Base-by-base conservation (phyloP, 2,797 vertebrate genomes). In the Heliangelus exortis region DNA sequence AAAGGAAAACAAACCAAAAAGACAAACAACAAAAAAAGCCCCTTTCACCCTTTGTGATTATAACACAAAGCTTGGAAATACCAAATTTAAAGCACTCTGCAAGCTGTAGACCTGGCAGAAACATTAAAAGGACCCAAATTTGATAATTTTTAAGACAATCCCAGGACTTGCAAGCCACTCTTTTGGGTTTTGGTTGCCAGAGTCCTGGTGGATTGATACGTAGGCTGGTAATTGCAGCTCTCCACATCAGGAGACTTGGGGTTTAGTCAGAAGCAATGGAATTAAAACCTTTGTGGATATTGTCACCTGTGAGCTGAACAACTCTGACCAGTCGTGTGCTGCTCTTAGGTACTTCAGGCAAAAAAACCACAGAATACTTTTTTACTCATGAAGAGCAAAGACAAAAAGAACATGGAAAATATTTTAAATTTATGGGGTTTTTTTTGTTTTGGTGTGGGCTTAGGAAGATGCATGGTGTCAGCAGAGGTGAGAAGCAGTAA, bases 311-410 rank as follows among this genome's bases (percentile, higher is more conserved):
- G 59, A 72, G 22, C 34, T 50, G 68, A 53, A 33, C 33, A 57
- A 61, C 47, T 53, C 22, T 10, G 62, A 62, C 33, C 31, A 33
- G 25, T 22, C 53, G 15, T 3, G 23, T 14, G 67, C 48, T 91
- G 67, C 77, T 83, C 10, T 77, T 18, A 13, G 0, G 0, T 20
- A 13, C 36, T 51, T 36, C 23, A 23, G 20, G 22, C 36, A 16
- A 45, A 19, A 43, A 76, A 59, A 55, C 12, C 39, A 15, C 50
- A 65, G 69, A 84, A 31, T 31, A 9, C 15, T 31, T 57, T 31
- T 53, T 48, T 50, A 13, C 20, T 73, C 9, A 1, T 4, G n/a
- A 73, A 69, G 23, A 19, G n/a, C 15, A 63, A 48, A 43, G 45
- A 31, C 17, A 26, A 45, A 36, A 73, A 15, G 29, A 77, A 47